phyloP scores from a whole-genome alignment of 2,113 vertebrate genomes.

The Hippoglossus stenolepis region DNA sequence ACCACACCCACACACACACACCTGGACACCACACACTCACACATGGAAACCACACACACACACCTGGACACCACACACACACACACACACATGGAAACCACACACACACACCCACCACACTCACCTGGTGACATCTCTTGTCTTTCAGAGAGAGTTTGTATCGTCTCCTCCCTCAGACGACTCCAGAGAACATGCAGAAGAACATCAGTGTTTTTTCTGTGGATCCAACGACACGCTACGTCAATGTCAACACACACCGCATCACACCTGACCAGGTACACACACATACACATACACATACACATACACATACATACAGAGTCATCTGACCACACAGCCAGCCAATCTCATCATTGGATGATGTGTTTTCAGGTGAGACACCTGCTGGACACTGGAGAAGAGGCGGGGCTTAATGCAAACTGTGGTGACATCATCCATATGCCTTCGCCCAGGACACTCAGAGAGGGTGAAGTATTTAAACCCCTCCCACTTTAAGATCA shows the following conservation, averaged over 20 bases:
- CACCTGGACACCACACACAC: too few relatives aligned
- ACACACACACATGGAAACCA: background rate
- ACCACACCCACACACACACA: background rate
- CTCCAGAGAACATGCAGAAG: constrained; percentile 96
- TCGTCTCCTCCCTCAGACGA: constrained; percentile 93
- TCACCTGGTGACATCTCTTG: background rate
- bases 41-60: too few relatives aligned
- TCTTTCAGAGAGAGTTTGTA: constrained; percentile 92
- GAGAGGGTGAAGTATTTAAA: constrained; percentile 79
- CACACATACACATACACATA: background rate
- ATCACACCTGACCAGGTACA: constrained; percentile 89
- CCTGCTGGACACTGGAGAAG: constrained; percentile 91
- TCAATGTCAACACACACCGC: constrained; percentile 89
- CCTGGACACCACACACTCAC: background rate
- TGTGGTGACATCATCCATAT: constrained; percentile 81
- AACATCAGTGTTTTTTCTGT: constrained; percentile 94
- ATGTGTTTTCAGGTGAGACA: constrained; percentile 87
- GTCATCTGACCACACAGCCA: background rate
- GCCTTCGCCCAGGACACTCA: constrained; percentile 82
- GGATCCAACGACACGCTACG: constrained; percentile 92
- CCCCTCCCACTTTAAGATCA: background rate
- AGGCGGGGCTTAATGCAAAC: constrained; percentile 79
- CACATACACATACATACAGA: background rate
- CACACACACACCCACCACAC: background rate
- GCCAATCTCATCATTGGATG: background rate